phyloP scores from a whole-genome alignment of 1,140 invertebrate genomes.

The Drosophila sechellia region DNA sequence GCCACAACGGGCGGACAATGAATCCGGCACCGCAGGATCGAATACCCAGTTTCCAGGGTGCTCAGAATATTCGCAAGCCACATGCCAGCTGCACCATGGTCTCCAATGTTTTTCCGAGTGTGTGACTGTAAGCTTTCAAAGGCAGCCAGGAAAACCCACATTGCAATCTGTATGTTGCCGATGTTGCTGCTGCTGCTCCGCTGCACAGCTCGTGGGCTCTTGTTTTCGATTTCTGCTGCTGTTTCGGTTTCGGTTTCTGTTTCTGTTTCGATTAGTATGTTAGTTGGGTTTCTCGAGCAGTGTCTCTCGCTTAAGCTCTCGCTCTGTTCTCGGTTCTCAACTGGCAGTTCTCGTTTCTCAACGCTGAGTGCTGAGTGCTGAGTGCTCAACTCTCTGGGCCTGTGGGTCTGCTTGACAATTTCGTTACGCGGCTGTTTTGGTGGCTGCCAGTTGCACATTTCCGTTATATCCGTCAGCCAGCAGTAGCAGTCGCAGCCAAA shows the following conservation, averaged over 20 bases:
- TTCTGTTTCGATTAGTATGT: slow-evolving; percentile 10
- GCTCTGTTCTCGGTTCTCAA: slow-evolving; percentile 16
- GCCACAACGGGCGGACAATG: slow-evolving; percentile 84
- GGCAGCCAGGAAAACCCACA: slow-evolving; percentile 64
- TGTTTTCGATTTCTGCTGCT: slow-evolving; percentile 36
- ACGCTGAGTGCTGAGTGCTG: slow-evolving; percentile 21
- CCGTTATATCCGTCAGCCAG: slow-evolving; percentile 75
- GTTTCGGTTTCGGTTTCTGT: background rate
- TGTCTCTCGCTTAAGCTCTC: background rate
- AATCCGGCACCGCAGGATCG: background rate
- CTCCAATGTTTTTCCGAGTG: slow-evolving; percentile 15
- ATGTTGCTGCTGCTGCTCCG: slow-evolving; percentile 5
- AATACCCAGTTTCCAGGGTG: too few species aligned
- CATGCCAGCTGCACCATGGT: background rate
- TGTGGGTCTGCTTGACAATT: slow-evolving; percentile 68
- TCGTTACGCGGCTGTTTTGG: slow-evolving; percentile 64
- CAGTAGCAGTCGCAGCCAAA: slow-evolving; percentile 33
- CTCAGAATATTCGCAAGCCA: too few species aligned
- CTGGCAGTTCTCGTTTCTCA: slow-evolving; percentile 17
- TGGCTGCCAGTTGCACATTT: slow-evolving; percentile 79
- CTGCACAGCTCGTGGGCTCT: slow-evolving; percentile 19
- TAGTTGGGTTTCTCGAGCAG: slow-evolving; percentile 11
- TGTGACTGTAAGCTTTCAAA: slow-evolving; percentile 10
- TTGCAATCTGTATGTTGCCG: slow-evolving; percentile 13
- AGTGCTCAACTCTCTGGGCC: slow-evolving; percentile 28